phyloP scores from a whole-genome alignment of 1,140 invertebrate species.

The Brachionus calyciflorus region DNA sequence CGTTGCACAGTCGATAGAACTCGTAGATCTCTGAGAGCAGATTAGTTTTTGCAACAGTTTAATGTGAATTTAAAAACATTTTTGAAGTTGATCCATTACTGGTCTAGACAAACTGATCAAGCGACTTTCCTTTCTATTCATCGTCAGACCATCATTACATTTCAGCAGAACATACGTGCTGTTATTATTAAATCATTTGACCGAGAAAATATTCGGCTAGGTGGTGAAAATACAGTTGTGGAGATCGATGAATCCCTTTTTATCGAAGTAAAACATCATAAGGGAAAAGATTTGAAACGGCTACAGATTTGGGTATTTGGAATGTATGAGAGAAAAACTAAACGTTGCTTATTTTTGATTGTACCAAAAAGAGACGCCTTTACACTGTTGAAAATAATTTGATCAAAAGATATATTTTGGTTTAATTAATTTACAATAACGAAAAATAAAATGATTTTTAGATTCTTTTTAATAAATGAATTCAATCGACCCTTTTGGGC shows the following conservation, averaged over 20 bases:
- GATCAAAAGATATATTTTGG: too few relatives aligned
- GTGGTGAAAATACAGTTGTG: not conserved
- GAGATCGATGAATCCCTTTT: conserved; percentile 28
- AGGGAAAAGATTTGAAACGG: conserved; percentile 27
- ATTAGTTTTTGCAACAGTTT: not conserved
- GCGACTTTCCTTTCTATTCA: not conserved
- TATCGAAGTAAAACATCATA: not conserved
- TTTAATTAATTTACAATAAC: too few relatives aligned
- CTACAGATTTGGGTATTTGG: conserved; percentile 20
- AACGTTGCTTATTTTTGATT: conserved; percentile 2
- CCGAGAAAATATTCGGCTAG: not conserved
- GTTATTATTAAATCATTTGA: not conserved
- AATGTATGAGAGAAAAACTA: not conserved
- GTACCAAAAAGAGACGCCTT: conserved; percentile 10
- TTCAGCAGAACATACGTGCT: not conserved
- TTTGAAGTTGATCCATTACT: not conserved
- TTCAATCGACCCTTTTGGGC: too few relatives aligned
- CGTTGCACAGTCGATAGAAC: not conserved
- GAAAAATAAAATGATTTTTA: too few relatives aligned
- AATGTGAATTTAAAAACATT: not conserved
- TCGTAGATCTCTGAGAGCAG: not conserved
- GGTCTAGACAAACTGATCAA: conserved; percentile 28
- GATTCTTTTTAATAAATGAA: too few relatives aligned
- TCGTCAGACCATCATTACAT: not conserved
- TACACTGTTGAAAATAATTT: too few relatives aligned